These are phyloP conservation scores for Ammodytes marinus DNA, from an alignment of 2,113 vertebrate genomes.

Conservation along the genomic window DNA sequence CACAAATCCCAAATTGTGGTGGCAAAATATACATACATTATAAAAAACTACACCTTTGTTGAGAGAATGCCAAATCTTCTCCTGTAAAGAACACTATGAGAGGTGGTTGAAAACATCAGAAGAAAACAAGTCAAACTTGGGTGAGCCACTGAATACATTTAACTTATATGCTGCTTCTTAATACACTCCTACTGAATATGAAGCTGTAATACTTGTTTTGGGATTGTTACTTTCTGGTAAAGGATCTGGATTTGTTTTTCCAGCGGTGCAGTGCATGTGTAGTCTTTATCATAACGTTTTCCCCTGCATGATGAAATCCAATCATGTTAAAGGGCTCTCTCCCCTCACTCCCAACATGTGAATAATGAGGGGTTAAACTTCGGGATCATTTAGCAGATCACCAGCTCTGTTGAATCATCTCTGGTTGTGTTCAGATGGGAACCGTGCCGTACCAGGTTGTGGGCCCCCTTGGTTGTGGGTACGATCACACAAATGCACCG, in stretches of 20 bases:
- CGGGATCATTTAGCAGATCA: constrained; percentile 1
- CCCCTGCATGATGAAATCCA: background rate
- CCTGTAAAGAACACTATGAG: no score
- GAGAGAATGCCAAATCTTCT: no score
- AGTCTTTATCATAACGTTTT: background rate
- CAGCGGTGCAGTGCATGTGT: background rate
- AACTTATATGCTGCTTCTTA: no score
- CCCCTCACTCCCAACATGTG: background rate
- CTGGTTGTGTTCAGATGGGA: background rate
- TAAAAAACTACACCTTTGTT: no score
- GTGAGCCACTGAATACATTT: no score
- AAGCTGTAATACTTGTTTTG: background rate
- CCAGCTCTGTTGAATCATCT: background rate
- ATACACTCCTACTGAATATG: no score
- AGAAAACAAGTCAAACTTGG: no score
- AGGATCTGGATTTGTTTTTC: background rate
- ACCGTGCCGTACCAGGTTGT: background rate
- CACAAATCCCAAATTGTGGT: no score
- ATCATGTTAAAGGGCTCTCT: background rate
- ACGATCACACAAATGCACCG: constrained; percentile 25
- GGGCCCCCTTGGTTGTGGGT: constrained; percentile 10
- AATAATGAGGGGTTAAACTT: constrained; percentile 1
- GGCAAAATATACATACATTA: no score
- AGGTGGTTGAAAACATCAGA: no score
- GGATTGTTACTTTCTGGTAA: background rate